Evolutionary conservation across 2,113 vertebrate genomes (phyloP).

Genomic region (Protomyctophum bolini): DNA sequence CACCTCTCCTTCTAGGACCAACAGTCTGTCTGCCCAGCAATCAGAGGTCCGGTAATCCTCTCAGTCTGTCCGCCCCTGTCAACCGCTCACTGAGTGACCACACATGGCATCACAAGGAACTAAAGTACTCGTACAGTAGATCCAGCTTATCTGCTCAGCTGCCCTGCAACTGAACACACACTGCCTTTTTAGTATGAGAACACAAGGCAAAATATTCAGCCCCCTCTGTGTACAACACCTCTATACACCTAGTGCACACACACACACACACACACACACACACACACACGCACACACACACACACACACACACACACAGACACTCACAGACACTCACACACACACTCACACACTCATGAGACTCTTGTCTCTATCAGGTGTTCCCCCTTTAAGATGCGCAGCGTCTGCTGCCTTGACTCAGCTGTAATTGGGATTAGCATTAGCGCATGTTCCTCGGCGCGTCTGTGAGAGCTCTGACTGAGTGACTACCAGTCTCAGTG

Average conservation of each 20-base stretch:
- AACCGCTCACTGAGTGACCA: slow-evolving; percentile 31
- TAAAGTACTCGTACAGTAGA: slow-evolving; percentile 40
- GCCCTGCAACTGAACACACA: slow-evolving; percentile 33
- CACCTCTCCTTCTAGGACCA: slow-evolving; percentile 25
- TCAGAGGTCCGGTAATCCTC: slow-evolving; percentile 63
- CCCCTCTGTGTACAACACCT: too few species aligned
- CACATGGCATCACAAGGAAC: slow-evolving; percentile 54
- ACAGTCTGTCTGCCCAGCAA: slow-evolving; percentile 42
- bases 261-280: slow-evolving; percentile 19
- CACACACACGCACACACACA: slow-evolving; percentile 20
- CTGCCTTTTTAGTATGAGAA: slow-evolving; percentile 39
- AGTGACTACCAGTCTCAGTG: slow-evolving; percentile 25
- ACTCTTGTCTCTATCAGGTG: slow-evolving; percentile 35
- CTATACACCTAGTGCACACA: slow-evolving; percentile 20
- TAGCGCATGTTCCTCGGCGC: slow-evolving; percentile 56
- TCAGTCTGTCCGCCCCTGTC: slow-evolving; percentile 53
- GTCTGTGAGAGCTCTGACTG: slow-evolving; percentile 9
- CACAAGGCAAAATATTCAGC: too few species aligned
- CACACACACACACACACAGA: background rate
- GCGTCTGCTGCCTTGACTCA: slow-evolving; percentile 49
- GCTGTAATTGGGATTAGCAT: slow-evolving; percentile 71
- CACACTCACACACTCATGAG: background rate
- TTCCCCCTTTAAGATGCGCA: slow-evolving; percentile 10
- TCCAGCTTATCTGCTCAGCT: slow-evolving; percentile 60
- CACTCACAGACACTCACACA: slow-evolving; percentile 5